These are phyloP conservation scores for Solenodon paradoxus DNA, from an alignment of 2,113 vertebrate genomes.

Conservation along the genomic window DNA sequence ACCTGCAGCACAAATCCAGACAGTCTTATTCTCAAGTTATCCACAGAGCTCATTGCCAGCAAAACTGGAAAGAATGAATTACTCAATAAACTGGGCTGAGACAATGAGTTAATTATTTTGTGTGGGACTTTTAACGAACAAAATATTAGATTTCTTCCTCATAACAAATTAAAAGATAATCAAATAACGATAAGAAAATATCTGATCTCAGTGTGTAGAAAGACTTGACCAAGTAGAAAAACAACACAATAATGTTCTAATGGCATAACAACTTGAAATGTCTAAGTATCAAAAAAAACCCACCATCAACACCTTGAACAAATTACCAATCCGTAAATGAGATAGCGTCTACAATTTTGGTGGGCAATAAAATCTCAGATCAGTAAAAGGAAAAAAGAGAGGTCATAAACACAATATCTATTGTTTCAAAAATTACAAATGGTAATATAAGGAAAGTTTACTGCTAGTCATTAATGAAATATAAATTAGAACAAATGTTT, in stretches of 20 bases:
- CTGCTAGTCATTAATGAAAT: neutral
- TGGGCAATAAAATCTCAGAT: neutral
- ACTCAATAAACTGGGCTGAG: neutral
- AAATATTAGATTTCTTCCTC: constrained; percentile 25
- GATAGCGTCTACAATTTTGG: neutral
- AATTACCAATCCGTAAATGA: neutral
- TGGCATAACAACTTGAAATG: neutral
- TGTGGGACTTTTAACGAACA: neutral
- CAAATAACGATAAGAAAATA: neutral
- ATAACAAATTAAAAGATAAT: neutral
- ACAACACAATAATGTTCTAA: neutral
- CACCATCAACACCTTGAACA: neutral
- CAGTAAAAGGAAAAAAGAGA: neutral
- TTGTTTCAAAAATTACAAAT: neutral
- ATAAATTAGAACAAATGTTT: neutral
- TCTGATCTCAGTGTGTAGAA: neutral
- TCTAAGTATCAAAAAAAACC: neutral
- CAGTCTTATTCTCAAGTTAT: constrained; percentile 32
- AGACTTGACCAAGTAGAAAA: neutral
- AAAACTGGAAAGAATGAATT: neutral
- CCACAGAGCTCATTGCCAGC: neutral
- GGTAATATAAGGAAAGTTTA: neutral
- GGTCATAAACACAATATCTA: neutral
- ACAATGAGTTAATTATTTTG: neutral
- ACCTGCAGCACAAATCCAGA: constrained; percentile 83